These are phyloP conservation scores for Euplagia quadripunctaria DNA, from an alignment of 2,888 invertebrate species.

Conservation along the genomic window DNA sequence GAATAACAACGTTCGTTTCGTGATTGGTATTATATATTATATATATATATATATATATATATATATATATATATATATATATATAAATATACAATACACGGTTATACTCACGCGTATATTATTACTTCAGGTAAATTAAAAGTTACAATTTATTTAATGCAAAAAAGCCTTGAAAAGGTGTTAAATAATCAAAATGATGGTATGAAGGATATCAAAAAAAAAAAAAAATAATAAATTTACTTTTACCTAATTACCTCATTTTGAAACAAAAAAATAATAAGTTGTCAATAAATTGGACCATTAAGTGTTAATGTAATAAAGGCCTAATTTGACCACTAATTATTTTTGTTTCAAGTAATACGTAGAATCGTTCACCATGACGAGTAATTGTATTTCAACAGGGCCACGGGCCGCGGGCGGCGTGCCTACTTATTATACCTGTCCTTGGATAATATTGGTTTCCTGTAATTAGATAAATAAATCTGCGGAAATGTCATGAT, in stretches of 20 bases:
- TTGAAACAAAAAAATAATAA: too few species aligned
- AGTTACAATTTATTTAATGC: too few species aligned
- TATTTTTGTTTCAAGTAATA: neutral
- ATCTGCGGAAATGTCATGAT: constrained; percentile 25
- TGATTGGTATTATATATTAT: too few species aligned
- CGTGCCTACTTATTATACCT: constrained; percentile 19
- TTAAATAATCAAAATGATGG: neutral
- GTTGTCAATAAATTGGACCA: neutral
- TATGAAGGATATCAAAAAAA: neutral
- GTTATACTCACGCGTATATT: too few species aligned
- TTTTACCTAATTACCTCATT: too few species aligned
- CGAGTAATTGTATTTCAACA: constrained; percentile 27
- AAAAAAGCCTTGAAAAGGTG: neutral
- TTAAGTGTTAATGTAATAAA: neutral
- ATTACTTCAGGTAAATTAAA: too few species aligned
- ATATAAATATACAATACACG: too few species aligned
- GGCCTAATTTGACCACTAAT: neutral
- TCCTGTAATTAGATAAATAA: constrained; percentile 39
- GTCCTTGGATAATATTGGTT: constrained; percentile 28
- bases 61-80: too few species aligned
- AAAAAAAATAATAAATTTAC: too few species aligned
- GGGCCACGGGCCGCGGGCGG: neutral
- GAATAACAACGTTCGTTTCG: too few species aligned
- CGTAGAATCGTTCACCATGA: constrained; percentile 20
- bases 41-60: too few species aligned